Evolutionary conservation across 2,113 vertebrate species (phyloP).

Genomic region (Tapirus terrestris): DNA sequence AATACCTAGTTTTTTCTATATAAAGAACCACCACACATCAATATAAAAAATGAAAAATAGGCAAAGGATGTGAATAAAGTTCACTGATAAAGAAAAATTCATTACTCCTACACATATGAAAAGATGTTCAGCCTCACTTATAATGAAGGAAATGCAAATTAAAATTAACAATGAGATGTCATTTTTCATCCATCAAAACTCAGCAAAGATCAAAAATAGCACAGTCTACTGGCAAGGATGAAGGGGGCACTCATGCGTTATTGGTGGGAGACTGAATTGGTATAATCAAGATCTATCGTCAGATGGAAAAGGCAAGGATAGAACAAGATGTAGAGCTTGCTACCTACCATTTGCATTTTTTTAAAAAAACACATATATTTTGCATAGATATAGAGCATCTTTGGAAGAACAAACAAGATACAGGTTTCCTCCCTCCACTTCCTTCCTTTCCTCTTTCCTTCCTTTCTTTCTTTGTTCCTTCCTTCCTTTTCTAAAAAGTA

Average conservation of each 20-base stretch:
- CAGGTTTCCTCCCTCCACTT: background rate
- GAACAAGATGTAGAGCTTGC: background rate
- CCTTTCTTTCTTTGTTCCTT: rapidly evolving
- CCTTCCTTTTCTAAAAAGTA: background rate
- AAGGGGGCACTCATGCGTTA: background rate
- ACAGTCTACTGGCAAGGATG: background rate
- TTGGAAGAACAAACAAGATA: background rate
- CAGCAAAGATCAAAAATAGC: background rate
- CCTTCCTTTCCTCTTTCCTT: rapidly evolving
- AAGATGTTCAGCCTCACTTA: background rate
- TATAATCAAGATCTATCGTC: background rate
- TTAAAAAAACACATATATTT: background rate
- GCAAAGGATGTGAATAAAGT: background rate
- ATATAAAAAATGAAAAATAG: background rate
- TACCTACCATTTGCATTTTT: background rate
- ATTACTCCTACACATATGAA: background rate
- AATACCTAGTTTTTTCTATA: background rate
- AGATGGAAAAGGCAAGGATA: background rate
- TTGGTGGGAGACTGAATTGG: background rate
- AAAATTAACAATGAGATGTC: background rate
- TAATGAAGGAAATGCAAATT: background rate
- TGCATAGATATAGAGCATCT: background rate
- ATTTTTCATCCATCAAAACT: background rate
- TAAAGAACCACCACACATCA: background rate
- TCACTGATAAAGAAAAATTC: background rate